Evolutionary conservation across 2,797 vertebrate genomes (phyloP), one percentile per base, ranked within the genome.

Genomic region (Phrynocephalus vlangalii): DNA sequence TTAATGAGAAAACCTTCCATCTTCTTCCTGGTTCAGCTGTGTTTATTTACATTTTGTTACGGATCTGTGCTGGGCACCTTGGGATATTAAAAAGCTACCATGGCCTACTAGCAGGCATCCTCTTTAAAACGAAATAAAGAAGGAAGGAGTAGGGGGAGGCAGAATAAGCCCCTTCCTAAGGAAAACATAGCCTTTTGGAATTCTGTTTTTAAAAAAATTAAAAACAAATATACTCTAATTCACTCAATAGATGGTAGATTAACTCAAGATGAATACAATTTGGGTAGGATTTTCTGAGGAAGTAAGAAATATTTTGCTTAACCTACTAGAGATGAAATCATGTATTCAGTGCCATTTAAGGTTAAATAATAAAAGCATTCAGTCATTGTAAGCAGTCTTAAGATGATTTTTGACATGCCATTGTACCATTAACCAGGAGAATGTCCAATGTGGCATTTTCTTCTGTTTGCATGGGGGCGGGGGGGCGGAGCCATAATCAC

Each of bases 251-350:
- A 97, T 95, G 92, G 91, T 93, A 96, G 96, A 97, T 97, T 97
- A 97, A 97, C 95, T 96, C 96, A 97, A 97, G 96, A 97, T 97
- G 97, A 97, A 96, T 96, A 96, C 96, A 97, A 97, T 97, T 97
- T 97, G 96, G 96, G 95, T 96, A 96, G 96, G 96, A 96, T 97
- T 97, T 97, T 96, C 96, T 95, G 95, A 97, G 96, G 97, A 97
- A 97, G 96, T 96, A 20, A 85, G 94, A 96, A 95, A 95, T 96
- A 96, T 96, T 96, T 97, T 95, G 70, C 94, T 88, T 81, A 81
- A 94, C 94, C 94, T 95, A 95, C 94, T 96, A 93, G 94, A 95
- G 96, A 96, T 95, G 96, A 95, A 96, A 94, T 91, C 90, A 94
- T 88, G 92, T 91, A 85, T 94, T 95, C 94, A 94, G 94, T 96